Base-by-base conservation (phyloP, 1,140 invertebrate genomes). In the Pseudomyrmex flavicornis region DNA sequence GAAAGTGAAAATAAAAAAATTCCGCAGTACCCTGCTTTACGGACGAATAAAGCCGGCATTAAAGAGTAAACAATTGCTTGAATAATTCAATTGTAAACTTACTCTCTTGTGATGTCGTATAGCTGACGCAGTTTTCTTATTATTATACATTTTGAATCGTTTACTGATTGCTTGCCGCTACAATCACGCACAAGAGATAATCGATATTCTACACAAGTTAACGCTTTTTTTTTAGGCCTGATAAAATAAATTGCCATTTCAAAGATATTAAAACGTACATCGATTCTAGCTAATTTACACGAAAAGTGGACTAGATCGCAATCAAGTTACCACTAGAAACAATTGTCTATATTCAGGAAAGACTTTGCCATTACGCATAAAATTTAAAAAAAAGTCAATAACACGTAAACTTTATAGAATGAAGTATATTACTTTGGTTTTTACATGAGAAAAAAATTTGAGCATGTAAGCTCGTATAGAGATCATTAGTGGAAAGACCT, bases 31-130 rank as follows among this genome's bases (percentile, higher is more conserved):
- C 66, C 66, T 72, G 76, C 66, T 59, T 59, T 35, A 10, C 58
- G 76, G 66, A 80, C 66, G 66, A 80, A 48, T 80, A 72, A 80
- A 79, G 52, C 54, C 61, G 56, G 76, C 76, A 61, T 72, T 72
- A 56, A 72, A 59, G 35, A 79, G n/a, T 66, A 70, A 72, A 80
- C 54, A 59, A 59, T 70, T 35, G 44, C 59, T 70, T 12, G 17
- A 68, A 15, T 58, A 66, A 52, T 68, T 56, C 20, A 79, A 13
- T 58, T 77, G 75, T 63, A 54, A 70, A 22, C 52, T 52, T 52
- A 8, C 15, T 26, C 22, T n/a, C 22, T 66, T 44, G 65, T 66
- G 68, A 35, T 50, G 58, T 58, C 54, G 44, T 13, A 13, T 13
- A 52, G 35, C 13, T 52, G 9, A 52, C 50, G 50, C 50, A 52